Evolutionary conservation across 2,888 invertebrate genomes (phyloP).

Genomic region (Lucinisca nassula): DNA sequence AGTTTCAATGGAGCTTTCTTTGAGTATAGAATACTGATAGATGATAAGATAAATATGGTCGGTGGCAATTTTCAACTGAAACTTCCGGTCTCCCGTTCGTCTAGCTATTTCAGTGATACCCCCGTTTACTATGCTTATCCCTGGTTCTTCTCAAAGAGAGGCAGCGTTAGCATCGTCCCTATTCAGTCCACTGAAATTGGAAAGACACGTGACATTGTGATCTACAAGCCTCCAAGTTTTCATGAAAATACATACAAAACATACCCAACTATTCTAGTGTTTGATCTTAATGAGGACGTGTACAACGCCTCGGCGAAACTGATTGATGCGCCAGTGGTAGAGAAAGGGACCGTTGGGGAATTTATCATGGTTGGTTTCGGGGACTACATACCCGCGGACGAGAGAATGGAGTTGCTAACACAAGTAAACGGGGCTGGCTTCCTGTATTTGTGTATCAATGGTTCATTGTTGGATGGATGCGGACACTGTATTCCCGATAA

Average conservation of each 20-base stretch:
- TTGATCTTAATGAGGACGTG: not conserved
- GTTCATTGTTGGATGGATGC: not conserved
- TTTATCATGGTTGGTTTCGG: conserved; percentile 22
- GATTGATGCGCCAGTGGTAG: not conserved
- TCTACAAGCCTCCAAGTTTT: conserved; percentile 45
- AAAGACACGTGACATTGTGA: not conserved
- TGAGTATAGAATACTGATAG: conserved; percentile 25
- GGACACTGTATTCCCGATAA: not conserved
- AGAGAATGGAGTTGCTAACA: conserved; percentile 3
- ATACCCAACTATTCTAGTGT: conserved; percentile 7
- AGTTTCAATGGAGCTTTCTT: not conserved
- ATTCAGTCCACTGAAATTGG: conserved; percentile 22
- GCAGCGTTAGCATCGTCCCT: not conserved
- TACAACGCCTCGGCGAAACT: not conserved
- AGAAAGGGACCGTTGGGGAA: not conserved
- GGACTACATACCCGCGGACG: conserved; percentile 6
- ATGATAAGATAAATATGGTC: conserved; percentile 29
- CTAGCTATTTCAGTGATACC: conserved; percentile 9
- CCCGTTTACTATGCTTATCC: conserved; percentile 20
- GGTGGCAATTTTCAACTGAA: conserved; percentile 41
- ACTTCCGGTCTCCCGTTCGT: conserved; percentile 11
- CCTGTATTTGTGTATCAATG: not conserved
- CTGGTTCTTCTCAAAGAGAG: conserved; percentile 24
- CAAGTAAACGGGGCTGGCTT: not conserved
- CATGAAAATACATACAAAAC: conserved; percentile 13